Base-by-base conservation (phyloP, 2,113 vertebrate genomes). In the Rana temporaria region DNA sequence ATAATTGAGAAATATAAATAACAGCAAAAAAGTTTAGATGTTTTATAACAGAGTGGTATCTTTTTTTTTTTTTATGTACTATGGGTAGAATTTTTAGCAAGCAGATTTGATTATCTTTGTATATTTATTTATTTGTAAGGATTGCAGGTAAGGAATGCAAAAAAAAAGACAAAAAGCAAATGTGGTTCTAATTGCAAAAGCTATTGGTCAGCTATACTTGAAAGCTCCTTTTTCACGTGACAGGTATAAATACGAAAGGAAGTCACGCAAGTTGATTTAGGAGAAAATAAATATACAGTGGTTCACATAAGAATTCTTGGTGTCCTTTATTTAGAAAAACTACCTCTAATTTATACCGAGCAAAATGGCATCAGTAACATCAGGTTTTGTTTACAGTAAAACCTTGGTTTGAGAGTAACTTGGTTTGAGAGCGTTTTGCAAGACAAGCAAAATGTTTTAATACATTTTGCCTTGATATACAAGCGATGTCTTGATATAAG, bases 181-280 rank as follows among this genome's bases (percentile, higher is more conserved):
- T 55, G 86, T 90, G 89, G 92, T 95, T 92, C 95, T 91, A 95
- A 95, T 96, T 95, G 91, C 94, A 94, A 93, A 95, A 81, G 93
- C 87, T 94, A 95, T 94, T 93, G 92, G 91, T 94, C 94, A 95
- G 94, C 93, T 96, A 93, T 95, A 96, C 96, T 96, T 96, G 95
- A 96, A 96, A 95, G 95, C 93, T 93, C 94, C 90, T 93, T 92
- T 38, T 91, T 92, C 95, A 88, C 94, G 92, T 95, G 94, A 94
- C 93, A 90, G 93, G 88, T 88, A 16, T 17, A 63, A 38, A 66
- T 17, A 53, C 20, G 30, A 57, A 12, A 17, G 32, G 53, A 91
- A 92, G 90, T 91, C 91, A 89, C 93, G 17, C 69, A 32, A 72
- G 12, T 55, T 60, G 56, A 74, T 82, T 94, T 95, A 96, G 94